Evolutionary conservation across 2,888 invertebrate genomes (phyloP).

Genomic region (Heliconius hortense): DNA sequence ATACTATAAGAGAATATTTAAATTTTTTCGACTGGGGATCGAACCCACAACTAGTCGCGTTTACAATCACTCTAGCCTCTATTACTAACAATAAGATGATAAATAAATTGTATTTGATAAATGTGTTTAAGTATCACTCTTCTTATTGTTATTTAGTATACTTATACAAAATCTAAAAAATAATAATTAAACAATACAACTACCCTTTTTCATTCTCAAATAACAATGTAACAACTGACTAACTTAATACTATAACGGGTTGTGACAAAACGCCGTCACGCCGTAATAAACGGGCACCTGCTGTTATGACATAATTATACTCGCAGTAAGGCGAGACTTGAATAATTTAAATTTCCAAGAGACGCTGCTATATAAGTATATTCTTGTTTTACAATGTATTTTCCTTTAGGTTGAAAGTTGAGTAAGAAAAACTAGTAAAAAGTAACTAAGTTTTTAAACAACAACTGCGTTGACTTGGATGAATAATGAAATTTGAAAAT

Average conservation of each 20-base stretch:
- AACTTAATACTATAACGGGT: slow-evolving; percentile 2
- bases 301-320: slow-evolving; percentile 27
- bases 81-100: too few species aligned
- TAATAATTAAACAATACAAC: not conserved
- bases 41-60: too few species aligned
- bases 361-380: slow-evolving; percentile 13
- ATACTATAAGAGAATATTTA: too few species aligned
- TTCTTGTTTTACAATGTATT: slow-evolving; percentile 10
- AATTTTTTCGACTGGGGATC: too few species aligned
- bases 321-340: slow-evolving; percentile 24
- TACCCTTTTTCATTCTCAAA: not conserved
- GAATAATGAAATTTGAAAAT: not conserved
- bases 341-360: slow-evolving; percentile 25
- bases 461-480: not conserved
- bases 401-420: slow-evolving; percentile 10
- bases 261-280: slow-evolving; percentile 1
- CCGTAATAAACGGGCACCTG: slow-evolving; percentile 24
- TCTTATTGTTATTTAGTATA: too few species aligned
- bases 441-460: not conserved
- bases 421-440: not conserved
- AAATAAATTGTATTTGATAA: too few species aligned
- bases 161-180: not conserved
- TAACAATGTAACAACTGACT: not conserved
- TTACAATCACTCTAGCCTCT: too few species aligned
- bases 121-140: too few species aligned